Percentiles rank a stretch among this genome's conserved stretches.
These are phyloP conservation scores for Microctenopoma stevenorrisi DNA, from an alignment of 2,797 vertebrate species.

Conservation along the genomic window DNA sequence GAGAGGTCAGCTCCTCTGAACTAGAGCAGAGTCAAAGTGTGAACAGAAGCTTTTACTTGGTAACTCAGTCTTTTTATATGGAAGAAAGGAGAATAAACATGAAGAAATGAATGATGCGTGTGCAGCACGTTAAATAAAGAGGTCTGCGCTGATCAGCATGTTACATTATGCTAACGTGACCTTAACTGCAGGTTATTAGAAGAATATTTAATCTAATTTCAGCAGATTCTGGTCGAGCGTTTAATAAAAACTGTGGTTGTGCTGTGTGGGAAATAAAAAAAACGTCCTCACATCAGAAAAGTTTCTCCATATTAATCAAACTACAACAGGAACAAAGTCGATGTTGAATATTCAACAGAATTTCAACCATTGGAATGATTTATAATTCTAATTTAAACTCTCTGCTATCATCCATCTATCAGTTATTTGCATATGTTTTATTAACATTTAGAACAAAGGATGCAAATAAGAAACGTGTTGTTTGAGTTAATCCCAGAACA, in stretches of 20 bases:
- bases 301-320: slow-evolving; percentile 20
- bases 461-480: too few species aligned
- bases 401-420: background rate
- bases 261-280: slow-evolving; percentile 4
- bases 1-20: slow-evolving; percentile 23
- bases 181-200: slow-evolving; percentile 7
- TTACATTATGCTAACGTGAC: slow-evolving; percentile 39
- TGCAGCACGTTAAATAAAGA: too few species aligned
- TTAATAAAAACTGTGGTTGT: slow-evolving; percentile 18
- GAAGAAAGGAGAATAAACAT: too few species aligned
- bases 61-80: background rate
- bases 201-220: slow-evolving; percentile 18
- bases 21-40: background rate
- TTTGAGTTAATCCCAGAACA: too few species aligned
- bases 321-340: background rate
- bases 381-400: slow-evolving; percentile 20
- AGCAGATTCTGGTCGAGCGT: background rate
- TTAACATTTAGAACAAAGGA: background rate
- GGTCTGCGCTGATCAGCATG: too few species aligned
- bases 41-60: background rate
- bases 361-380: slow-evolving; percentile 29
- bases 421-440: slow-evolving; percentile 9
- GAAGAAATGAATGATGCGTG: too few species aligned
- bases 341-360: slow-evolving; percentile 27
- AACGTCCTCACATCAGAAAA: too few species aligned